Evolutionary conservation across 2,888 invertebrate species (phyloP).

Genomic region (Hirtodrosophila trivittata): DNA sequence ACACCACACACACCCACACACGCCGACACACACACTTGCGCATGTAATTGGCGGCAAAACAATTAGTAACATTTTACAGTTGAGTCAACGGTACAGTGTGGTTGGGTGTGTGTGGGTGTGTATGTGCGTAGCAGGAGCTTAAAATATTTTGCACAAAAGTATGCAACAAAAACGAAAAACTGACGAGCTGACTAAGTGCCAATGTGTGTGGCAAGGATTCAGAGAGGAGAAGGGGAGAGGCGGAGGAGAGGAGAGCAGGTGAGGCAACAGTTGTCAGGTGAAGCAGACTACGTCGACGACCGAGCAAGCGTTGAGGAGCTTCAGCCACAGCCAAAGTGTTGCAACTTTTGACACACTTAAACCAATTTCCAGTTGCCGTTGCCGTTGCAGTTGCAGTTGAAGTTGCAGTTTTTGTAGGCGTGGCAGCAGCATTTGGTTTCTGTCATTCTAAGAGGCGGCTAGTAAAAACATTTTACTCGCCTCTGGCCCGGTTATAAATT

Average conservation of each 20-base stretch:
- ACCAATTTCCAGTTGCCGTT: constrained; percentile 15
- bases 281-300: constrained; percentile 44
- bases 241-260: neutral
- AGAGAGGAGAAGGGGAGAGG: neutral
- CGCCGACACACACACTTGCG: constrained; percentile 48
- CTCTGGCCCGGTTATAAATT: constrained; percentile 64
- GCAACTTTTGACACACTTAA: constrained; percentile 68
- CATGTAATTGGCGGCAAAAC: constrained; percentile 77
- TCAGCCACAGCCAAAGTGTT: constrained; percentile 37
- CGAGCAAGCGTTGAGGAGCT: constrained; percentile 29
- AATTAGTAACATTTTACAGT: constrained; percentile 73
- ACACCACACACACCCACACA: constrained; percentile 9
- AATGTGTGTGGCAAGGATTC: constrained; percentile 23
- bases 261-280: constrained; percentile 25
- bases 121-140: constrained; percentile 20
- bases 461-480: constrained; percentile 50
- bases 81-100: constrained; percentile 16
- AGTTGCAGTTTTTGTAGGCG: constrained; percentile 1
- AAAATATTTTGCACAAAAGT: constrained; percentile 56
- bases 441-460: constrained; percentile 5
- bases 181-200: constrained; percentile 65
- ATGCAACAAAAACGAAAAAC: constrained; percentile 51
- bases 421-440: constrained; percentile 6
- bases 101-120: constrained; percentile 4
- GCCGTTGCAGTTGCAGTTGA: neutral